Evolutionary conservation across 2,888 invertebrate species (phyloP).

Genomic region (Metacarcinus magister): DNA sequence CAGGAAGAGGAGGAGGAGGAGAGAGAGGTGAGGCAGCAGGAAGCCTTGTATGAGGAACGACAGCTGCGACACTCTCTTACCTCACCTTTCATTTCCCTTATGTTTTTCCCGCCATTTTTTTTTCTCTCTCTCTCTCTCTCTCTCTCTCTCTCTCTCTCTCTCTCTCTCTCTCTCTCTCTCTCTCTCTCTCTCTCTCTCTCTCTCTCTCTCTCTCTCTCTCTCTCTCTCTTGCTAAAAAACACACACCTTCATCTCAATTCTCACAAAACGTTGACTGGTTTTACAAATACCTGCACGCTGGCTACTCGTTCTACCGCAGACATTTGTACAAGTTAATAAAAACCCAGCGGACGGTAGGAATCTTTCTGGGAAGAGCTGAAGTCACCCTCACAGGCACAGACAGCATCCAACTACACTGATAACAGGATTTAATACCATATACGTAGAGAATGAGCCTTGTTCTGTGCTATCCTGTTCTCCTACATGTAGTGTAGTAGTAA

Average conservation of each 20-base stretch:
- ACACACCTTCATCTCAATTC: not conserved
- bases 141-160: not conserved
- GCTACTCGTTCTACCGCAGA: not conserved
- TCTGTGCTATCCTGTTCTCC: no score
- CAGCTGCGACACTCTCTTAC: conserved; percentile 8
- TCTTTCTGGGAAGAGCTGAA: not conserved
- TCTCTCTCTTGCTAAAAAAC: not conserved
- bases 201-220: not conserved
- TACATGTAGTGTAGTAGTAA: not conserved
- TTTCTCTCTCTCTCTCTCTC: not conserved
- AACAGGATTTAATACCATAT: no score
- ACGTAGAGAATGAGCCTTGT: no score
- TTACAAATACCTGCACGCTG: not conserved
- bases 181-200: not conserved
- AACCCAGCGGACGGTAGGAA: not conserved
- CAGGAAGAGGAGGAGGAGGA: not conserved
- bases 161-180: not conserved
- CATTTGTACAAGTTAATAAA: not conserved
- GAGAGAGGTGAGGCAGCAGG: not conserved
- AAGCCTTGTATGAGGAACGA: not conserved
- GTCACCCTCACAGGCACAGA: not conserved
- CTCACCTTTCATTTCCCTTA: not conserved
- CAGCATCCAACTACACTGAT: not conserved
- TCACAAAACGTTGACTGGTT: not conserved
- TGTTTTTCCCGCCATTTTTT: not conserved